Conservation (phyloP, 2,113 vertebrate species). For the Pollachius pollachius region DNA sequence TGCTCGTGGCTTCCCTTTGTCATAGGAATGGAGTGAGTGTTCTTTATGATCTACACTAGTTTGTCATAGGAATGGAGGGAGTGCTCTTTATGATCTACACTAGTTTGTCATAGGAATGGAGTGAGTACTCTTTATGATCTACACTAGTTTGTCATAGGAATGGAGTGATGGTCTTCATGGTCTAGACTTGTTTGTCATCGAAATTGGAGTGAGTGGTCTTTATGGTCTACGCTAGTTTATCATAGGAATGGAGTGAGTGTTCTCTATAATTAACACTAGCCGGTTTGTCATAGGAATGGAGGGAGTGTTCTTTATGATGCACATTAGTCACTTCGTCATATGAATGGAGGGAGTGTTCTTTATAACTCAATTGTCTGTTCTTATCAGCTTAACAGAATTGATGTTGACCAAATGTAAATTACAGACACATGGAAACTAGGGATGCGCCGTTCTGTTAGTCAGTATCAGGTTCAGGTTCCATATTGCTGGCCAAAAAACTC, state of each 20-base stretch:
- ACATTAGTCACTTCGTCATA: too few species aligned
- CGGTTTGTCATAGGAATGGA: too few species aligned
- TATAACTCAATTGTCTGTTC: too few species aligned
- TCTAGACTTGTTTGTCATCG: conserved; percentile 71
- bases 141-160: conserved; percentile 75
- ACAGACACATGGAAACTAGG: too few species aligned
- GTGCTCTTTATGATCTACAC: conserved; percentile 49
- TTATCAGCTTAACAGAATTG: too few species aligned
- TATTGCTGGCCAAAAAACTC: too few species aligned
- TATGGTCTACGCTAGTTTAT: conserved; percentile 54
- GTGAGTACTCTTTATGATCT: conserved; percentile 74
- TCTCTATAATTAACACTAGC: background rate
- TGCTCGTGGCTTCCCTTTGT: conserved; percentile 88
- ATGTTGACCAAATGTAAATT: too few species aligned
- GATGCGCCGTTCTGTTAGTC: too few species aligned
- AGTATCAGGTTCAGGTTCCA: too few species aligned
- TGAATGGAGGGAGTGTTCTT: too few species aligned
- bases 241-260: conserved; percentile 88
- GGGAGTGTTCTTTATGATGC: too few species aligned
- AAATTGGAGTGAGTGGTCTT: conserved; percentile 86
- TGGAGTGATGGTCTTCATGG: conserved; percentile 78
- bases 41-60: conserved; percentile 24
- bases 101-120: conserved; percentile 82
- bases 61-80: conserved; percentile 88
- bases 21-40: conserved; percentile 88